Conservation (phyloP, 2,797 vertebrate genomes). For the Scleropages formosus region DNA sequence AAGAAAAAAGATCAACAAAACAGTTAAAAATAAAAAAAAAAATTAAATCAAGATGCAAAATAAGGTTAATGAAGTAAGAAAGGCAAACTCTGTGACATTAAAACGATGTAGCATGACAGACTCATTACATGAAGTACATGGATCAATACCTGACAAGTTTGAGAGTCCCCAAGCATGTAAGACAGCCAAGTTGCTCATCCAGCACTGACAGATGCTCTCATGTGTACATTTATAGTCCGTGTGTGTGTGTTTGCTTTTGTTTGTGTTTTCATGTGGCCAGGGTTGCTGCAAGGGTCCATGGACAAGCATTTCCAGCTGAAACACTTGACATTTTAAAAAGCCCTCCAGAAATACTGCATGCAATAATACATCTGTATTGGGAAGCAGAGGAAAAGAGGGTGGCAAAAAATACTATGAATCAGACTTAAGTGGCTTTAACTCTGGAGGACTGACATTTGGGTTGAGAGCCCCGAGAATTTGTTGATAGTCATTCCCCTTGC, state of each 20-base stretch:
- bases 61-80: conserved; percentile 37
- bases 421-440: conserved; percentile 39
- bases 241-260: conserved; percentile 1
- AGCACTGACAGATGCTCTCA: neutral
- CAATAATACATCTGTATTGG: conserved; percentile 40
- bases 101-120: conserved; percentile 35
- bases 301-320: conserved; percentile 37
- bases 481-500: conserved; percentile 21
- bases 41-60: conserved; percentile 24
- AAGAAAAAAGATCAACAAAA: neutral
- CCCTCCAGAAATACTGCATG: conserved; percentile 34
- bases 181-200: neutral
- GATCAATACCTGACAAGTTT: conserved; percentile 38
- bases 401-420: conserved; percentile 45
- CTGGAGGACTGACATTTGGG: conserved; percentile 45
- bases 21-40: neutral
- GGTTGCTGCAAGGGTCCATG: too few relatives aligned
- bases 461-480: conserved; percentile 40
- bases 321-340: conserved; percentile 52
- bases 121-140: conserved; percentile 36
- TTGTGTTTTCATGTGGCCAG: neutral
- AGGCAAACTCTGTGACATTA: conserved; percentile 34
- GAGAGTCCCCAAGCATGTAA: conserved; percentile 30
- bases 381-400: conserved; percentile 20
- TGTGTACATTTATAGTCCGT: neutral